Conservation (phyloP, 2,113 vertebrate genomes). For the Oreocharis arfaki region DNA sequence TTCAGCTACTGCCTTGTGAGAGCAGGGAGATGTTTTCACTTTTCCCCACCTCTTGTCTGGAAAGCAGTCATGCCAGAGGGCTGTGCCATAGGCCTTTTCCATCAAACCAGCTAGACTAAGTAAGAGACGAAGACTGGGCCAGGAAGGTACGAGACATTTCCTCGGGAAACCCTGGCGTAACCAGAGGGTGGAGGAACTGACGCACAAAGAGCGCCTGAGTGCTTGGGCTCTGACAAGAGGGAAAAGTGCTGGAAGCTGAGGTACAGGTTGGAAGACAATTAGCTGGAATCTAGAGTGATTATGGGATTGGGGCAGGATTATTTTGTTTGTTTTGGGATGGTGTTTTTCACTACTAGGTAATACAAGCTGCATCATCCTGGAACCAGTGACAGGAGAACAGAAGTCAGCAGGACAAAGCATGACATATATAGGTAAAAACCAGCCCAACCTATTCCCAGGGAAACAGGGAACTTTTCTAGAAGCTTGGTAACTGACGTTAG, state of each 20-base stretch:
- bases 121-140: neutral
- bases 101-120: neutral
- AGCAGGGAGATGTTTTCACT: neutral
- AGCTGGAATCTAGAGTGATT: neutral
- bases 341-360: neutral
- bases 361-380: neutral
- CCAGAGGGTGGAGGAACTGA: neutral
- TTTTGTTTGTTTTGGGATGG: neutral
- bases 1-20: neutral
- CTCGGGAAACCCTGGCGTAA: neutral
- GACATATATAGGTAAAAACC: fast-evolving
- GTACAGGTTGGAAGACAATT: neutral
- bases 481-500: neutral
- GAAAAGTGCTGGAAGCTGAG: neutral
- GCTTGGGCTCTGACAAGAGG: neutral
- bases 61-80: neutral
- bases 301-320: neutral
- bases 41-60: neutral
- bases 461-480: neutral
- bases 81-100: neutral
- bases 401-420: neutral
- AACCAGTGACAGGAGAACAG: neutral
- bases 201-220: neutral
- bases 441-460: neutral
- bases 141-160: neutral